Conservation (phyloP, 2,113 vertebrate genomes). For the Oxyruncus cristatus region DNA sequence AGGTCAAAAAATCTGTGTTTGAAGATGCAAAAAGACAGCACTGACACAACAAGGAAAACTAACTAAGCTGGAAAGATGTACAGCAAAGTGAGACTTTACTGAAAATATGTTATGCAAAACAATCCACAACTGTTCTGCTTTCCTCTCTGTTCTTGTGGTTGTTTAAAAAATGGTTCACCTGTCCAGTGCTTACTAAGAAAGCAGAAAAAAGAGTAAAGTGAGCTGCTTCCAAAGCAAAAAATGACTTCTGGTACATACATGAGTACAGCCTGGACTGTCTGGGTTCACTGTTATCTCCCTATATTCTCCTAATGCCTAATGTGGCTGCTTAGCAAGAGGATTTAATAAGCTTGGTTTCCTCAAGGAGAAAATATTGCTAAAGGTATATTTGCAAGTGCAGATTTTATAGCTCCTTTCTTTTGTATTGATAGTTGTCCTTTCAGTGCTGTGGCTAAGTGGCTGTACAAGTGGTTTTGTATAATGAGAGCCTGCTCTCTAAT, state of each 20-base stretch:
- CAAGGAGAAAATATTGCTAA: neutral
- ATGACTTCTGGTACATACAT: neutral
- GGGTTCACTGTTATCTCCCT: neutral
- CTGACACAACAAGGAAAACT: neutral
- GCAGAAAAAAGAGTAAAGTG: neutral
- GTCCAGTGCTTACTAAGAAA: neutral
- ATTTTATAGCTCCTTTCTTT: neutral
- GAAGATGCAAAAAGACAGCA: neutral
- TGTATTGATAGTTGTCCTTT: neutral
- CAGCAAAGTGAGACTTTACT: neutral
- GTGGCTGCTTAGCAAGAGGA: neutral
- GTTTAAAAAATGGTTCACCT: neutral
- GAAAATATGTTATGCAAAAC: neutral
- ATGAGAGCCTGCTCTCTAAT: neutral
- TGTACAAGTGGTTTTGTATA: neutral
- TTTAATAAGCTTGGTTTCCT: neutral
- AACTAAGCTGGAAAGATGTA: neutral
- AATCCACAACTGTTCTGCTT: neutral
- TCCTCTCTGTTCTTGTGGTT: neutral
- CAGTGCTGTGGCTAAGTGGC: neutral
- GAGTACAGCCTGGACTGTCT: rapidly evolving
- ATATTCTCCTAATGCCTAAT: neutral
- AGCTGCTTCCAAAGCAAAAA: neutral
- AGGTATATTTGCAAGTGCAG: neutral
- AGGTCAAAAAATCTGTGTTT: neutral